Base-by-base conservation (phyloP, 2,888 invertebrate genomes). In the Pollenia angustigena region DNA sequence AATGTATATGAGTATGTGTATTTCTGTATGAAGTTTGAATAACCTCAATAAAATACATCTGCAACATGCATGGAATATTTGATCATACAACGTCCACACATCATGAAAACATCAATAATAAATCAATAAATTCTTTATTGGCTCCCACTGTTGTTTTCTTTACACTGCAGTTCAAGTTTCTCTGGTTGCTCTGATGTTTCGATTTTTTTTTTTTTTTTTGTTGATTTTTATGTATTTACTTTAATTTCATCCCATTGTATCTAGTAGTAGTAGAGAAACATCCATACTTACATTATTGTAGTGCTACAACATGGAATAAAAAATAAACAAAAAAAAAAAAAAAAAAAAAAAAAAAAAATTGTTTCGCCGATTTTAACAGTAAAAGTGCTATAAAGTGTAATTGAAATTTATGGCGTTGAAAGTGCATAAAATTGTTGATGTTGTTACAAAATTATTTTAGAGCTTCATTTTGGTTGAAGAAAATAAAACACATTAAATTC, bases 371-470 rank as follows among this genome's bases (percentile, higher is more conserved):
- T 86, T 80, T 83, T 80, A 80, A 87, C 85, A 87, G 85, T 91
- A 91, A 91, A 90, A 91, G 91, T 90, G 91, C 89, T 89, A 89
- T 90, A 90, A 91, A 91, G 89, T 90, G 91, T 91, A 91, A 92
- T 91, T 91, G 90, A 91, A 91, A 91, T 91, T 91, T 91, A 91
- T 92, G 89, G 91, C 89, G 92, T 88, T 90, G 88, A 88, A 86
- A 89, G 89, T 90, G 90, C 88, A 88, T 89, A 87, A 88, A 90
- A 88, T 88, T 89, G 90, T 88, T 88, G 89, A 85, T 89, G 89
- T 81, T 85, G 71, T 79, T 81, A 78, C 71, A 86, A 86, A 86
- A 86, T 83, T 76, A 83, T 83, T 86, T 83, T 80, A 83, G 86
- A 74, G 86, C 82, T 81, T 80, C 71, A 83, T 66, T 54, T 23